These are phyloP conservation scores for Drosophila jambulina DNA, from an alignment of 1,140 invertebrate genomes.

Conservation along the genomic window DNA sequence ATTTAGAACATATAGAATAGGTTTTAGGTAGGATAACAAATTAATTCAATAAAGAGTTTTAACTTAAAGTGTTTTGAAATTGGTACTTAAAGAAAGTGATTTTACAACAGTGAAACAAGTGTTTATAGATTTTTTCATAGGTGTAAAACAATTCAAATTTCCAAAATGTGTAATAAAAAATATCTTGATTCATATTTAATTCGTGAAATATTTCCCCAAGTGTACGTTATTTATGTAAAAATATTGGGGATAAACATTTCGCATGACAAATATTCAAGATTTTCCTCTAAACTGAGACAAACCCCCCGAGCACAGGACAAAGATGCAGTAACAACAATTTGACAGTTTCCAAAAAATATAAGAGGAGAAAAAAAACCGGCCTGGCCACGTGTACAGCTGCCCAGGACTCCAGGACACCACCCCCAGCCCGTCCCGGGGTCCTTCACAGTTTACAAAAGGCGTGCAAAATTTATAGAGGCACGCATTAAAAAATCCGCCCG, in stretches of 20 bases:
- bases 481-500: slow-evolving; percentile 77
- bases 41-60: background rate
- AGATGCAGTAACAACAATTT: slow-evolving; percentile 65
- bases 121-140: too few relatives aligned
- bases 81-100: background rate
- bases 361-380: slow-evolving; percentile 36
- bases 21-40: background rate
- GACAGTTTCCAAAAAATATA: slow-evolving; percentile 55
- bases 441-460: slow-evolving; percentile 71
- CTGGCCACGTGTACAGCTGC: slow-evolving; percentile 69
- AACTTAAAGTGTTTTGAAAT: too few relatives aligned
- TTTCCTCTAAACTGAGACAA: slow-evolving; percentile 25
- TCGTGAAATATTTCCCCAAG: background rate
- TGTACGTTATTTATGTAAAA: slow-evolving; percentile 35
- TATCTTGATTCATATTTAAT: background rate
- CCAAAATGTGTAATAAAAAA: too few relatives aligned
- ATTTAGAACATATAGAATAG: background rate
- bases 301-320: slow-evolving; percentile 20
- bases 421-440: slow-evolving; percentile 11
- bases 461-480: slow-evolving; percentile 82
- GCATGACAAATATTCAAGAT: slow-evolving; percentile 45
- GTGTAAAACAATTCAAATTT: too few relatives aligned
- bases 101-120: background rate
- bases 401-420: slow-evolving; percentile 31
- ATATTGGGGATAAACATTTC: slow-evolving; percentile 47